Evolutionary conservation across 2,797 vertebrate species (phyloP), one percentile per base, ranked within the genome.

Genomic region (Muscicapa striata): DNA sequence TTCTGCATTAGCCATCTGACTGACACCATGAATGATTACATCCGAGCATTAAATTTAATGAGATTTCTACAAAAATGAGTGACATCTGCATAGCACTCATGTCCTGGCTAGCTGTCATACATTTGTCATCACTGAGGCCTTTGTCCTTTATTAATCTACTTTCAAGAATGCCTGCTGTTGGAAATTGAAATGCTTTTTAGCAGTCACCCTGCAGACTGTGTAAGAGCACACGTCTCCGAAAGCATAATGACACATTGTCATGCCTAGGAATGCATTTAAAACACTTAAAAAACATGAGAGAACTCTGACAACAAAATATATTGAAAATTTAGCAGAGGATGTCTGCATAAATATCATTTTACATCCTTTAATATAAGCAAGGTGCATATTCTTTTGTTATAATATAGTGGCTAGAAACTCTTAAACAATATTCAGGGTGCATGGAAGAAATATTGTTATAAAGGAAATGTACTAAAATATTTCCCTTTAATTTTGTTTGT

Each of bases 21-120:
- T 97, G 96, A 97, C 90, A 95, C 52, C 58, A 40, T 95, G 94
- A 97, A 77, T 96, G 85, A 95, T 97, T 94, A 91, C 58, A 91
- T 57, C 41, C 80, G 79, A 92, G 59, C 82, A 90, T 77, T 93
- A 96, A 95, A 95, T 93, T 72, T 96, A 97, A 97, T 94, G 93
- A 93, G 87, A 91, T 97, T 95, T 96, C 89, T 91, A 74, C 72
- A 87, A 89, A 95, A 96, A 90, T 91, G 86, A 96, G 82, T 97
- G 94, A 84, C 87, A 94, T 97, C 94, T 96, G 87, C 94, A 88
- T 94, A 93, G 73, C 58, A 93, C 57, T 94, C 70, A 86, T 75
- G 92, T 84, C 70, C 62, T 92, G 94, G 72, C 69, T 95, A 90
- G 85, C 86, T 92, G 88, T 94, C 93, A 96, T 66, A 92, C n/a